Evolutionary conservation across 2,888 invertebrate genomes (phyloP).

Genomic region (Philereme transversata): DNA sequence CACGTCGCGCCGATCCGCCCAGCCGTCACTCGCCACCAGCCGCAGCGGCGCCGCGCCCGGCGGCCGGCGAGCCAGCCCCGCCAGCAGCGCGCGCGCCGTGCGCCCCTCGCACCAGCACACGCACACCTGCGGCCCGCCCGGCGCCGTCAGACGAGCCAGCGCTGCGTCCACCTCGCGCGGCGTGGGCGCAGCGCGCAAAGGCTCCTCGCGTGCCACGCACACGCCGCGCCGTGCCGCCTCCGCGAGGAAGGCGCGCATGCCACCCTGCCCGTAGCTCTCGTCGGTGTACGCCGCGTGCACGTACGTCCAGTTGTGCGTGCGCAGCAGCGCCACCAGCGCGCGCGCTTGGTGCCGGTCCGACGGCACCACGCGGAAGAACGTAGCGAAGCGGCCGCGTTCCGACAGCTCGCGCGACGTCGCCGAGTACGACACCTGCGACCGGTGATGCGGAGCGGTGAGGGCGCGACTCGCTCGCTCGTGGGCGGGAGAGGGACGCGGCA

Average conservation of each 20-base stretch:
- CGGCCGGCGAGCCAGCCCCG: slow-evolving; percentile 85
- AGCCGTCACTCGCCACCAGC: slow-evolving; percentile 88
- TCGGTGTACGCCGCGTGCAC: slow-evolving; percentile 89
- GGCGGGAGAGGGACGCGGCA: neutral
- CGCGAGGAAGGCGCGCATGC: slow-evolving; percentile 89
- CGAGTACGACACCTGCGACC: slow-evolving; percentile 86
- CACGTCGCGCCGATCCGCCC: slow-evolving; percentile 90
- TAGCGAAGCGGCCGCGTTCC: slow-evolving; percentile 89
- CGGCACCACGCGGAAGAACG: slow-evolving; percentile 91
- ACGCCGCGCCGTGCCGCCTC: slow-evolving; percentile 86
- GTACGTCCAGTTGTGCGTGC: slow-evolving; percentile 90
- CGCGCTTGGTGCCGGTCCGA: slow-evolving; percentile 91
- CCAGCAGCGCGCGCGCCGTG: slow-evolving; percentile 86
- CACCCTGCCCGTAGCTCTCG: slow-evolving; percentile 91
- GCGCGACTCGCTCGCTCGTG: too few relatives aligned
- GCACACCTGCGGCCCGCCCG: slow-evolving; percentile 79
- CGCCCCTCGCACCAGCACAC: slow-evolving; percentile 93
- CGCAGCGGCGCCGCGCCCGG: slow-evolving; percentile 76
- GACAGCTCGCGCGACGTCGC: slow-evolving; percentile 90
- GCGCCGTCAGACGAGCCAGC: slow-evolving; percentile 72
- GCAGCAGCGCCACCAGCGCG: slow-evolving; percentile 87
- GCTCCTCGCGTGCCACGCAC: slow-evolving; percentile 87
- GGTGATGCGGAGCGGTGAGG: too few relatives aligned
- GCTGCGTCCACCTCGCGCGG: slow-evolving; percentile 47
- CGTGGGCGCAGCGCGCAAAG: slow-evolving; percentile 50